These are phyloP conservation scores for Leiothrix lutea DNA, from an alignment of 2,113 vertebrate species.

Conservation along the genomic window DNA sequence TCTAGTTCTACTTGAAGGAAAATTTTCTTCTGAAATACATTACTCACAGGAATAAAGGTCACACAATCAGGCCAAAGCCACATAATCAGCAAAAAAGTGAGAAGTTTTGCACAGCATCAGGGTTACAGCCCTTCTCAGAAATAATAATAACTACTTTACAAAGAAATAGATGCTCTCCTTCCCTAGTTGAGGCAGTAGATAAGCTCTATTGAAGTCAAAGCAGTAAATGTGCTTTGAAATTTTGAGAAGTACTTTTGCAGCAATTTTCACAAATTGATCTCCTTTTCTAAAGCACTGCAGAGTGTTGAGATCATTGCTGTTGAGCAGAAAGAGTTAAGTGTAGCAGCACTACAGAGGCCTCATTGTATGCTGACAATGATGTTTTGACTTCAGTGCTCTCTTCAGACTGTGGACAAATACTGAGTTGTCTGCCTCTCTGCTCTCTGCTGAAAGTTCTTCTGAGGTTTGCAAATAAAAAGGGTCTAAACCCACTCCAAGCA, in stretches of 20 bases:
- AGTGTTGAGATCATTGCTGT: background rate
- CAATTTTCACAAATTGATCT: conserved; percentile 20
- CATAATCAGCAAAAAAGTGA: background rate
- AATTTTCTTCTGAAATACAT: background rate
- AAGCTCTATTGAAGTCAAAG: background rate
- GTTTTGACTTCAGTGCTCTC: conserved; percentile 17
- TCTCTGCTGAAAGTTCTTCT: background rate
- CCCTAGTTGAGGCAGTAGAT: background rate
- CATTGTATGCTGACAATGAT: background rate
- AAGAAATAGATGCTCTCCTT: background rate
- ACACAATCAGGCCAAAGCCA: background rate
- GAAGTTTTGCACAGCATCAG: background rate
- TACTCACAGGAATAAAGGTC: background rate
- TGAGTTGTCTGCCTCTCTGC: background rate
- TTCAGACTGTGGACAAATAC: conserved; percentile 14
- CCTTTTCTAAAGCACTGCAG: background rate
- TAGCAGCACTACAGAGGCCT: background rate
- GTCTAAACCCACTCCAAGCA: background rate
- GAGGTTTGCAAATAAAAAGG: conserved; percentile 14
- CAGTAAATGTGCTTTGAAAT: background rate
- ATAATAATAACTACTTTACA: background rate
- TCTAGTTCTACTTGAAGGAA: background rate
- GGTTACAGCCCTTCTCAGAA: background rate
- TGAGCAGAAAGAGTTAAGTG: conserved; percentile 8
- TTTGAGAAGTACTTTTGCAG: conserved; percentile 1